A percentile compares a stretch with the other conserved stretches of the same genome.
These are phyloP conservation scores for Steinernema carpocapsae DNA, from an alignment of 2,888 invertebrate species.

Conservation along the genomic window DNA sequence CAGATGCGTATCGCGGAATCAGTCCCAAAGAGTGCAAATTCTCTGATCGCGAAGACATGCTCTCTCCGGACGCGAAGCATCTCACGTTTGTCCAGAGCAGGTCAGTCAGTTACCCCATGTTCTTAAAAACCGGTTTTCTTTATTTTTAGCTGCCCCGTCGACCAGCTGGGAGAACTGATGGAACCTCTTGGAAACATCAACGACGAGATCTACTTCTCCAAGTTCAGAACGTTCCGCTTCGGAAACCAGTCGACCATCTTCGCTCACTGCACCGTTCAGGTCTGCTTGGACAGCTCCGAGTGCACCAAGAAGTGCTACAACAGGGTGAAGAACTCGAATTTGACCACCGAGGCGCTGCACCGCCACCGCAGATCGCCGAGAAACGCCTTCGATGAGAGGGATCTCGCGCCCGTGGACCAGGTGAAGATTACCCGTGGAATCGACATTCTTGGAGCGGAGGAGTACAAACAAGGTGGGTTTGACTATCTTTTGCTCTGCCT, in stretches of 20 bases:
- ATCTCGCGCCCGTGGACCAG: not conserved
- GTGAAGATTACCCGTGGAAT: not conserved
- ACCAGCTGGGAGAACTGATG: constrained; percentile 55
- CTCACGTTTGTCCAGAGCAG: constrained; percentile 62
- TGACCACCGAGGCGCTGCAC: constrained; percentile 53
- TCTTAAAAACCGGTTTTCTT: constrained; percentile 14
- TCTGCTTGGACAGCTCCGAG: constrained; percentile 57
- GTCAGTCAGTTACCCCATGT: constrained; percentile 52
- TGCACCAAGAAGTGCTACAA: constrained; percentile 58
- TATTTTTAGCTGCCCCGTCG: constrained; percentile 59
- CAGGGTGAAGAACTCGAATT: constrained; percentile 50
- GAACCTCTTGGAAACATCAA: constrained; percentile 59
- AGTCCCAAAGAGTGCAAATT: constrained; percentile 62
- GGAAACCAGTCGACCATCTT: constrained; percentile 61
- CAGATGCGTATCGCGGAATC: constrained; percentile 62
- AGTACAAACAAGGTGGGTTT: constrained; percentile 9
- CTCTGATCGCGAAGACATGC: constrained; percentile 57
- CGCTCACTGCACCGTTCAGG: constrained; percentile 63
- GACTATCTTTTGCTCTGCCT: not conserved
- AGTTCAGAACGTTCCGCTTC: constrained; percentile 64
- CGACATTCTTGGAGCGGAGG: not conserved
- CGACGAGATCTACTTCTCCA: constrained; percentile 62
- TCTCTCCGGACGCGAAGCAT: constrained; percentile 52
- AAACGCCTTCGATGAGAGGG: not conserved
- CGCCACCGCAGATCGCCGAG: constrained; percentile 22